phyloP scores from a whole-genome alignment of 2,797 vertebrate genomes.

The Coregonus suidteri region DNA sequence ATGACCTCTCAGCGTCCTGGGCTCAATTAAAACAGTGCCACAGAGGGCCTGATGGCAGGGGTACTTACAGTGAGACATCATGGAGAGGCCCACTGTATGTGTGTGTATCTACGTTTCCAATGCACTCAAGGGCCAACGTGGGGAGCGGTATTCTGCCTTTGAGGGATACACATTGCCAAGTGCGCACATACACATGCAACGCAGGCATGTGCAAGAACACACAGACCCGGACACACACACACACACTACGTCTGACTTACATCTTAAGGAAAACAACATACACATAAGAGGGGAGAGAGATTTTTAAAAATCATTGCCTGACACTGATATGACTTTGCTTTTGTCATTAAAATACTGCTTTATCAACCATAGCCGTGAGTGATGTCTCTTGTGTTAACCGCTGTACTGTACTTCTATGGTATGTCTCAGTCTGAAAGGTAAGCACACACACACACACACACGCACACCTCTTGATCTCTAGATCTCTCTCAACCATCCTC shows the following conservation, averaged over 20 bases:
- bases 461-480: conserved; percentile 30
- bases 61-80: conserved; percentile 83
- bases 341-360: conserved; percentile 75
- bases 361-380: conserved; percentile 56
- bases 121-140: conserved; percentile 74
- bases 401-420: conserved; percentile 35
- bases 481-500: conserved; percentile 70
- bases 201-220: too few species aligned
- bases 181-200: conserved; percentile 16
- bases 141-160: conserved; percentile 79
- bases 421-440: conserved; percentile 37
- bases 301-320: conserved; percentile 47
- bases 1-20: conserved; percentile 74
- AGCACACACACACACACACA: conserved; percentile 56
- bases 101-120: conserved; percentile 80
- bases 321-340: conserved; percentile 78
- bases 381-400: conserved; percentile 59
- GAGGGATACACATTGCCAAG: conserved; percentile 56
- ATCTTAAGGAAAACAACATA: conserved; percentile 60
- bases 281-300: conserved; percentile 6
- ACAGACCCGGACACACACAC: background rate
- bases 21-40: conserved; percentile 88
- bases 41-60: conserved; percentile 75
- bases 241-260: conserved; percentile 48
- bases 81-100: conserved; percentile 73